Conservation (phyloP, 2,113 vertebrate species). For the Bambusicola thoracicus region DNA sequence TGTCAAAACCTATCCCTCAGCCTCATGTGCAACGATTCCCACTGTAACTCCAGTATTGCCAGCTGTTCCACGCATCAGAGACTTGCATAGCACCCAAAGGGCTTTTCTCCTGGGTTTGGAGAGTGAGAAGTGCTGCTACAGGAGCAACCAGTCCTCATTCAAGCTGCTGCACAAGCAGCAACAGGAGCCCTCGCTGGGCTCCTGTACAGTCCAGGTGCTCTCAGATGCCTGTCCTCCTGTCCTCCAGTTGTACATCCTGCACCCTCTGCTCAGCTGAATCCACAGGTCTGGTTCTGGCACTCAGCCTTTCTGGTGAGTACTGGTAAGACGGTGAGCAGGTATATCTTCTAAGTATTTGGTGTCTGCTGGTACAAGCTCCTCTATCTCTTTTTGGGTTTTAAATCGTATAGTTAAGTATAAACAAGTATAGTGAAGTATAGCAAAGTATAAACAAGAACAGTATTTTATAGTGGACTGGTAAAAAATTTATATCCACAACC, state of each 20-base stretch:
- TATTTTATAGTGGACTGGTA: background rate
- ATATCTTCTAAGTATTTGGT: background rate
- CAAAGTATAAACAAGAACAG: background rate
- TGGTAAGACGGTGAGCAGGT: rapidly evolving
- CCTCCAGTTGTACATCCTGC: background rate
- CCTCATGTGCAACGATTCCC: rapidly evolving
- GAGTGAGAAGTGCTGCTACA: background rate
- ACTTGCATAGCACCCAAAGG: background rate
- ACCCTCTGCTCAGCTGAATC: background rate
- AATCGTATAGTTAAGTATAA: too few relatives aligned
- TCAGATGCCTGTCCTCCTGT: background rate
- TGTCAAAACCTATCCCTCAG: rapidly evolving
- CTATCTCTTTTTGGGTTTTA: background rate
- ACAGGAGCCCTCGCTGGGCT: rapidly evolving
- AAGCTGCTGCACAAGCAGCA: background rate
- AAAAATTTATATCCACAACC: background rate
- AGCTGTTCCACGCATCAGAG: background rate
- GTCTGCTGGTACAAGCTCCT: background rate
- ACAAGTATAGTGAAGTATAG: too few relatives aligned
- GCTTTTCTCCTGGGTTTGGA: rapidly evolving
- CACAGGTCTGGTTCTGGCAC: too few relatives aligned
- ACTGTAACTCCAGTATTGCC: rapidly evolving
- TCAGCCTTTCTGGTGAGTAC: background rate
- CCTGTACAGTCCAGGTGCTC: background rate
- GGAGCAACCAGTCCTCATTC: background rate